phyloP scores from a whole-genome alignment of 37 sponge, comb jelly and placozoan genomes.

The Axinella damicornis region DNA sequence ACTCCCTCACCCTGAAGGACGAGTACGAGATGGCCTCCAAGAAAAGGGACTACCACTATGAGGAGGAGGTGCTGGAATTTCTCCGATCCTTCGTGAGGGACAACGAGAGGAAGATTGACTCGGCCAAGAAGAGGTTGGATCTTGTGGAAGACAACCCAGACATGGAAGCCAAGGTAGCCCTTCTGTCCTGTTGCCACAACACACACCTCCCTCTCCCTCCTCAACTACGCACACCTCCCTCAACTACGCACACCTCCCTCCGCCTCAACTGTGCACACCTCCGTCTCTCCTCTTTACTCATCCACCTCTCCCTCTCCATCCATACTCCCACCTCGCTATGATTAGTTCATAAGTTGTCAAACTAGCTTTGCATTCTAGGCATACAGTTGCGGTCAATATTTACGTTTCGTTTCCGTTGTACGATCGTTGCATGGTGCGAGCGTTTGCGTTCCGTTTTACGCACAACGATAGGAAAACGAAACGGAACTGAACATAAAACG shows the following conservation, averaged over 20 bases:
- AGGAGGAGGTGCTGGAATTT: slow-evolving; percentile 89
- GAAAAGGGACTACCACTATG: slow-evolving; percentile 90
- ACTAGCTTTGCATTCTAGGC: background rate
- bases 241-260: too few species aligned
- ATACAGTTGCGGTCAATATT: background rate
- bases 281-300: too few species aligned
- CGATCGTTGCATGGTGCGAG: background rate
- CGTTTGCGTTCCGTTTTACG: background rate
- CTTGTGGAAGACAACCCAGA: slow-evolving; percentile 86
- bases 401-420: background rate
- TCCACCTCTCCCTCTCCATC: too few species aligned
- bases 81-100: slow-evolving; percentile 75
- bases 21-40: slow-evolving; percentile 89
- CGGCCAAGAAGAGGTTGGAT: slow-evolving; percentile 86
- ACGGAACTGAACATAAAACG: too few species aligned
- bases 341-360: too few species aligned
- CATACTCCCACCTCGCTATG: too few species aligned
- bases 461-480: too few species aligned
- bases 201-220: too few species aligned
- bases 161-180: slow-evolving; percentile 81
- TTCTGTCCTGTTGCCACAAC: too few species aligned
- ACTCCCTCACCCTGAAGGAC: slow-evolving; percentile 86
- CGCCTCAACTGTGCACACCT: too few species aligned
- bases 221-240: too few species aligned
- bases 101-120: slow-evolving; percentile 92